These are phyloP conservation scores for Alauda arvensis DNA, from an alignment of 2,797 vertebrate species.

Conservation along the genomic window DNA sequence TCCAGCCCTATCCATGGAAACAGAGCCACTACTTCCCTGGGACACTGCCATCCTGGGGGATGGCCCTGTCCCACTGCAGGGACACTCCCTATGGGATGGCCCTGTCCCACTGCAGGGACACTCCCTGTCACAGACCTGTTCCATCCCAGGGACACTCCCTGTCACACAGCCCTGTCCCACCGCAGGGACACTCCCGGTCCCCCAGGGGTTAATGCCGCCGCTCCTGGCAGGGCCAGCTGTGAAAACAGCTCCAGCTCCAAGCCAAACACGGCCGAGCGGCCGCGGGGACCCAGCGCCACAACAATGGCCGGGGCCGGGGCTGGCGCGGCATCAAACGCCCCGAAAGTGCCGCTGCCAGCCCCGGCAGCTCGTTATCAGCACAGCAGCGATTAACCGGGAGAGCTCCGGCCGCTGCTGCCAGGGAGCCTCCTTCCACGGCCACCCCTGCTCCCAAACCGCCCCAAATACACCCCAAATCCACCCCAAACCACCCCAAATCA, in stretches of 20 bases:
- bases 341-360: slow-evolving; percentile 6
- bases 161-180: not conserved
- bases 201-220: slow-evolving; percentile 41
- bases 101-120: too few relatives aligned
- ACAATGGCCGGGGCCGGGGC: slow-evolving; percentile 28
- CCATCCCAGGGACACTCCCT: too few relatives aligned
- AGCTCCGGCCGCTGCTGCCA: not conserved
- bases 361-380: not conserved
- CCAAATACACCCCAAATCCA: not conserved
- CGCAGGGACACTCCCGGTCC: not conserved
- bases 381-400: not conserved
- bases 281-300: not conserved
- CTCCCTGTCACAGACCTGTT: too few relatives aligned
- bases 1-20: too few relatives aligned
- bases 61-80: too few relatives aligned
- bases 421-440: not conserved
- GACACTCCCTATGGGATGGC: too few relatives aligned
- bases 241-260: slow-evolving; percentile 62
- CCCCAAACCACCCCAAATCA: not conserved
- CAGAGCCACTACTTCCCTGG: too few relatives aligned
- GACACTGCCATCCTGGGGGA: too few relatives aligned
- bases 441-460: not conserved
- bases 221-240: slow-evolving; percentile 49
- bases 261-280: slow-evolving; percentile 43
- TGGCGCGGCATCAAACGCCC: not conserved